A percentile compares a stretch with the other conserved stretches of the same genome.
These are phyloP conservation scores for Drosophila leontia DNA, from an alignment of 1,140 invertebrate genomes.

Conservation along the genomic window DNA sequence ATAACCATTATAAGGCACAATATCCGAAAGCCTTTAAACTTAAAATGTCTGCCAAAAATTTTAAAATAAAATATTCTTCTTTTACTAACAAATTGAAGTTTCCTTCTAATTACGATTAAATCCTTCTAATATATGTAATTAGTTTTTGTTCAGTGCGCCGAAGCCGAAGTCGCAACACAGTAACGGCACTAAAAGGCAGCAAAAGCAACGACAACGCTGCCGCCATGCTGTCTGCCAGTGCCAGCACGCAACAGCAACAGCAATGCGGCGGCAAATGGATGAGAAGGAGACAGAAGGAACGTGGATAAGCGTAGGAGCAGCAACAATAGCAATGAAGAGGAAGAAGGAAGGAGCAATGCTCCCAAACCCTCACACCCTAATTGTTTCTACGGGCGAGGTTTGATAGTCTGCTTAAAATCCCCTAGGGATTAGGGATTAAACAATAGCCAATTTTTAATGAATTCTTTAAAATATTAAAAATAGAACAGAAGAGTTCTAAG, in stretches of 20 bases:
- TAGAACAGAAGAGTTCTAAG: no score
- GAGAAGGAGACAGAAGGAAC: slow-evolving; percentile 47
- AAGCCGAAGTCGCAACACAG: slow-evolving; percentile 60
- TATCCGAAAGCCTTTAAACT: no score
- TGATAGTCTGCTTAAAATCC: background rate
- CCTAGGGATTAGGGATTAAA: background rate
- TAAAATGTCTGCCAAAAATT: background rate
- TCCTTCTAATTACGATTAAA: background rate
- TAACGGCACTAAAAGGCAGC: slow-evolving; percentile 47
- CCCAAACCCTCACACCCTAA: slow-evolving; percentile 27
- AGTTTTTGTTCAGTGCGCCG: slow-evolving; percentile 15
- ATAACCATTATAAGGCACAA: no score
- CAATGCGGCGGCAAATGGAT: slow-evolving; percentile 58
- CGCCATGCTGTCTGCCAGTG: slow-evolving; percentile 80
- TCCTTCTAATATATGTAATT: background rate
- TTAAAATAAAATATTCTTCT: background rate
- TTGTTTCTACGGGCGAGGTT: background rate
- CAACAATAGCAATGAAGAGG: slow-evolving; percentile 29
- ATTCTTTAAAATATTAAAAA: background rate
- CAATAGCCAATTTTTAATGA: background rate
- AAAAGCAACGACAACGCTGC: slow-evolving; percentile 38
- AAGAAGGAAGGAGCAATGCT: slow-evolving; percentile 28
- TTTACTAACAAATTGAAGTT: background rate
- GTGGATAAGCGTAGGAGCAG: slow-evolving; percentile 52
- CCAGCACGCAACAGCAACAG: slow-evolving; percentile 77